Percentiles rank a stretch among this genome's conserved stretches.
Evolutionary conservation across 2,113 vertebrate genomes (phyloP).

Genomic region (Oreochromis aureus): DNA sequence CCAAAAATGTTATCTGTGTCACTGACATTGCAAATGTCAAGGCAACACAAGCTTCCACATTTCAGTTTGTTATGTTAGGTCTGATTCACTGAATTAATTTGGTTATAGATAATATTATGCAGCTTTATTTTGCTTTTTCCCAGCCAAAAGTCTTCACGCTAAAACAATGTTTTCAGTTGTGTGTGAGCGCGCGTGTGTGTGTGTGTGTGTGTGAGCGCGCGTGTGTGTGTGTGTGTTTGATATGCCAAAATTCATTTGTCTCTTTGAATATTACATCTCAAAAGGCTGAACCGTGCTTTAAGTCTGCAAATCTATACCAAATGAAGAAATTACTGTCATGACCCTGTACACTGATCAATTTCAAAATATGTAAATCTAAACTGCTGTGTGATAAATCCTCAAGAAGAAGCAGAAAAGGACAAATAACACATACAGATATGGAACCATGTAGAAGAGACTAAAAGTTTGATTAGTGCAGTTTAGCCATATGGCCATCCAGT

Average conservation of each 20-base stretch:
- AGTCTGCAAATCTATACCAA: not conserved
- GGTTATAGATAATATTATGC: slow-evolving; percentile 11
- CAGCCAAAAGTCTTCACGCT: not conserved
- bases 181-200: not conserved
- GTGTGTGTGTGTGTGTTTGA: not conserved
- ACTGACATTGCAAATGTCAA: slow-evolving; percentile 39
- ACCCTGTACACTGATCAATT: not conserved
- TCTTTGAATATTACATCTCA: not conserved
- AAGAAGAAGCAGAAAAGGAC: not conserved
- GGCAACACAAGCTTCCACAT: not conserved
- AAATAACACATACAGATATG: not conserved
- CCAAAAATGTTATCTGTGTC: not conserved
- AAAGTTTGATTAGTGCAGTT: not conserved
- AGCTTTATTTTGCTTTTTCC: not conserved
- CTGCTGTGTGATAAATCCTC: not conserved
- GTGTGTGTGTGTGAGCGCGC: not conserved
- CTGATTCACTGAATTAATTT: slow-evolving; percentile 26
- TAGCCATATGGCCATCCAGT: not conserved
- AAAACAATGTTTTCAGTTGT: not conserved
- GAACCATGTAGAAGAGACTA: not conserved
- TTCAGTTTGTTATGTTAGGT: not conserved
- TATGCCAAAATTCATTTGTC: not conserved
- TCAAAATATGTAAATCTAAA: not conserved
- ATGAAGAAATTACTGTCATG: not conserved
- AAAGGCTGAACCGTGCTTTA: not conserved